Conservation (phyloP, 1,140 invertebrate species). For the Anoplolepis gracilipes region DNA sequence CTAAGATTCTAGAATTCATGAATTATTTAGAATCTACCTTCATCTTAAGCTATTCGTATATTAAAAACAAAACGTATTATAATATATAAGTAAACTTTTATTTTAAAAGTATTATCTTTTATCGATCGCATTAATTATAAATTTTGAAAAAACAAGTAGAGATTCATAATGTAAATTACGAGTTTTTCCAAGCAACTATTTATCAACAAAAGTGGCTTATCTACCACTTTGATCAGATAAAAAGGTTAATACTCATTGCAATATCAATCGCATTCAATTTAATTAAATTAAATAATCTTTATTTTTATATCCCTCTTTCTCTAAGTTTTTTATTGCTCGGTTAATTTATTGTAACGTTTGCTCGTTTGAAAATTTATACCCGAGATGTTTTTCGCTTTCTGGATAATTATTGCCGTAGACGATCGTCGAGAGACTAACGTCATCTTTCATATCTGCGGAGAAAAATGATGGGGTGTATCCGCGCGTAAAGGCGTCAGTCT, state of each 20-base stretch:
- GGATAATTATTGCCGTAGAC: background rate
- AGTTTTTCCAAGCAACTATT: background rate
- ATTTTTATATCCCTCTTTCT: background rate
- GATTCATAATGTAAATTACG: background rate
- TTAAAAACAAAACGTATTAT: background rate
- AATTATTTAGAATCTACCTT: background rate
- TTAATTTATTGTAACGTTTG: background rate
- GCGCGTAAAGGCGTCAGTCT: slow-evolving; percentile 31
- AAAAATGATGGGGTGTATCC: slow-evolving; percentile 24
- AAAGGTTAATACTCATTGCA: background rate
- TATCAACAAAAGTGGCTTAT: background rate
- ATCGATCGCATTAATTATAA: background rate
- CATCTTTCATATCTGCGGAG: background rate
- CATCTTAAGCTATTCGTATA: background rate
- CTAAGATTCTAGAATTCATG: background rate
- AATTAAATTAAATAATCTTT: background rate
- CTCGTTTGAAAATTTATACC: background rate
- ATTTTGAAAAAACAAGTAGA: background rate
- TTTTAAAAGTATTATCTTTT: background rate
- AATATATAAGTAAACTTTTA: background rate
- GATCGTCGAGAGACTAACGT: background rate
- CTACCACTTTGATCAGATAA: background rate
- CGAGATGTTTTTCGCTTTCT: background rate
- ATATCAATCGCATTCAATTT: background rate
- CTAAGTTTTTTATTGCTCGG: background rate